Evolutionary conservation across 2,113 vertebrate species (phyloP).

Genomic region (Microtus montanus): DNA sequence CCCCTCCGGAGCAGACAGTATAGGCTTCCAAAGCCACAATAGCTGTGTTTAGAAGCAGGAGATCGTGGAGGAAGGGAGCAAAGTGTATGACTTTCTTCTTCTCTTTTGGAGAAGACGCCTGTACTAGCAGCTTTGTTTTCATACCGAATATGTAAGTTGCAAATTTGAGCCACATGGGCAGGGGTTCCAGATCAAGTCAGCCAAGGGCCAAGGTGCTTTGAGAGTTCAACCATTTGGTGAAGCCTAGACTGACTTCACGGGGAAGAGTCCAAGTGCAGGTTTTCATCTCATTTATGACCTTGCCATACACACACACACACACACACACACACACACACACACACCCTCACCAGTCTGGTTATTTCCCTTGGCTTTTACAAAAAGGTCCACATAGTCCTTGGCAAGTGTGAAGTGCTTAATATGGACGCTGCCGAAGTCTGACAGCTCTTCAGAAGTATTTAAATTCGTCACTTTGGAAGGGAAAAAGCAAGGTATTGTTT

Average conservation of each 20-base stretch:
- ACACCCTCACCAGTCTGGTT: conserved; percentile 4
- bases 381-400: neutral
- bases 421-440: conserved; percentile 55
- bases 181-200: conserved; percentile 64
- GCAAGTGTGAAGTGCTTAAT: conserved; percentile 6
- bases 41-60: conserved; percentile 71
- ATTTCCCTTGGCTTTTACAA: conserved; percentile 52
- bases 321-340: too few relatives aligned
- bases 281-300: conserved; percentile 42
- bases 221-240: conserved; percentile 42
- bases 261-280: neutral
- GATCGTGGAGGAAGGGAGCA: conserved; percentile 57
- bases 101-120: conserved; percentile 74
- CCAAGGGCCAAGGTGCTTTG: conserved; percentile 44
- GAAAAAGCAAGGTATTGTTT: conserved; percentile 81
- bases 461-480: conserved; percentile 72
- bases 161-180: conserved; percentile 43
- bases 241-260: neutral
- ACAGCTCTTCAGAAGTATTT: conserved; percentile 74
- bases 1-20: conserved; percentile 68
- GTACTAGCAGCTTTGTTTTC: conserved; percentile 78
- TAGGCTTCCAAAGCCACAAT: conserved; percentile 77
- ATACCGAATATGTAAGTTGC: conserved; percentile 67
- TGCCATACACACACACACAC: neutral
- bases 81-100: conserved; percentile 64